phyloP scores from a whole-genome alignment of 2,888 invertebrate species.

The Acleris literana region DNA sequence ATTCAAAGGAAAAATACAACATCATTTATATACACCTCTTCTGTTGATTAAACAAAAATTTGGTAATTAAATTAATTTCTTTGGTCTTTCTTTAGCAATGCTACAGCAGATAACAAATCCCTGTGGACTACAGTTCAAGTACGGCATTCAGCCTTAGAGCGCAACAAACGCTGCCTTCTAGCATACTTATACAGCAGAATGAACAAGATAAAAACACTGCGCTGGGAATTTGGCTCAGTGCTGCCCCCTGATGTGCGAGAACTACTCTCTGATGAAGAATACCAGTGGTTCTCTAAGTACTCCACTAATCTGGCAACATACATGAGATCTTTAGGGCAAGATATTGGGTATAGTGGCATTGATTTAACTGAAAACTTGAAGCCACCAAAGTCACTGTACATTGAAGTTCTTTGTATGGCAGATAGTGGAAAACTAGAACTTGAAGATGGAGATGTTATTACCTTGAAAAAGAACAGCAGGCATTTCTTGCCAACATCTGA shows the following conservation, averaged over 20 bases:
- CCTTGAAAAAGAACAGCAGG: slow-evolving; percentile 94
- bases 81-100: slow-evolving; percentile 60
- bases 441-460: slow-evolving; percentile 95
- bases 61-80: background rate
- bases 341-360: slow-evolving; percentile 86
- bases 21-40: no score
- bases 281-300: slow-evolving; percentile 94
- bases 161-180: slow-evolving; percentile 95
- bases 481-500: slow-evolving; percentile 94
- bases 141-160: slow-evolving; percentile 92
- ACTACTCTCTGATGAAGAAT: slow-evolving; percentile 91
- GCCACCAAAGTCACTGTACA: slow-evolving; percentile 95
- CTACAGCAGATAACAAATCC: slow-evolving; percentile 82
- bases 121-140: slow-evolving; percentile 91
- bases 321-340: slow-evolving; percentile 94
- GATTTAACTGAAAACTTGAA: slow-evolving; percentile 94
- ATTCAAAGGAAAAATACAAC: no score
- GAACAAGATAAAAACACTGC: slow-evolving; percentile 90
- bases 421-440: slow-evolving; percentile 98
- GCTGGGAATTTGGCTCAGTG: slow-evolving; percentile 98
- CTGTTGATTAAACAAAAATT: no score
- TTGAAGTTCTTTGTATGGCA: slow-evolving; percentile 94
- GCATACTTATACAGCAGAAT: slow-evolving; percentile 93
- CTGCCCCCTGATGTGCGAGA: slow-evolving; percentile 93
- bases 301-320: slow-evolving; percentile 93